phyloP scores from a whole-genome alignment of 2,797 vertebrate genomes.

The Crax fasciolata region DNA sequence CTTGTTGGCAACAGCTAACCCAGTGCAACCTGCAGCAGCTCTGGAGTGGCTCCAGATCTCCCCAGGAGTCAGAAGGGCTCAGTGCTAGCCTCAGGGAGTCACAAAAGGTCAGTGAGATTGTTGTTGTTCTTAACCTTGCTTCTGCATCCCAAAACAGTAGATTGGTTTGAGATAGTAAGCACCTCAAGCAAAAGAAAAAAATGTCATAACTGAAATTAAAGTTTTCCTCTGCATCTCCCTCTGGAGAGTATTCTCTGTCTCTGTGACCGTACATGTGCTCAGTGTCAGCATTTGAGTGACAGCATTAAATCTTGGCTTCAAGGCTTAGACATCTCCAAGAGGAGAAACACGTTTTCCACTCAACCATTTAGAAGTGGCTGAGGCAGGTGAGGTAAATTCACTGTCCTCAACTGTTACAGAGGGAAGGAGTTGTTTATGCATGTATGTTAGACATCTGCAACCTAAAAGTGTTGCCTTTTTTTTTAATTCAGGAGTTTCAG shows the following conservation, averaged over 20 bases:
- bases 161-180: not conserved
- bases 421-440: not conserved
- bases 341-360: not conserved
- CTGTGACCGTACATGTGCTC: not conserved
- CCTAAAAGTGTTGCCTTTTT: not conserved
- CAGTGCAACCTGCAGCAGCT: constrained; percentile 14
- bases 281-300: not conserved
- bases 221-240: not conserved
- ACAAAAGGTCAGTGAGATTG: not conserved
- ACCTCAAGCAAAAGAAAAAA: not conserved
- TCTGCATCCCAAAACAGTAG: not conserved
- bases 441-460: not conserved
- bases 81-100: not conserved
- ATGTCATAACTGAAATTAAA: not conserved
- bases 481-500: not conserved
- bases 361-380: not conserved
- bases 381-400: not conserved
- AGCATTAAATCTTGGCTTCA: not conserved
- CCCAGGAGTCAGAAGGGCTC: constrained; percentile 35
- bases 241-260: not conserved
- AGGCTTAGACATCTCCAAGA: not conserved
- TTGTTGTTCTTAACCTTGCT: constrained; percentile 19
- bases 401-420: not conserved
- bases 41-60: constrained; percentile 57
- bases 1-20: constrained; percentile 48